Percentiles rank a stretch among this genome's conserved stretches.
Evolutionary conservation across 1,140 invertebrate genomes (phyloP).

Genomic region (Hetaerina americana): DNA sequence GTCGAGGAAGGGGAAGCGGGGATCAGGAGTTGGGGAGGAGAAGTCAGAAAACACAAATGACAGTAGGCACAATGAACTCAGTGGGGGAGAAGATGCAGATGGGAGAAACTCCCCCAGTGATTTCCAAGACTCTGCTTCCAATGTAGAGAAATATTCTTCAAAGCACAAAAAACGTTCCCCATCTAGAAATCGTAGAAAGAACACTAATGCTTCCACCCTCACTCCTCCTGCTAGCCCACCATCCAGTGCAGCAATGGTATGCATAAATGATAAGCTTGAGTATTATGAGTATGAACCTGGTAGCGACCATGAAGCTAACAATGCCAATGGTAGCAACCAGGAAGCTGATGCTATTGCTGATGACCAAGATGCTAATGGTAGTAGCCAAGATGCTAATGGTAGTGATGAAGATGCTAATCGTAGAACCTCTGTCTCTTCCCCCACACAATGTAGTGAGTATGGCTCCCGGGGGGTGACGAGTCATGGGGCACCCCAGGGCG

Average conservation of each 20-base stretch:
- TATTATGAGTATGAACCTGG: slow-evolving; percentile 26
- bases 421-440: not conserved
- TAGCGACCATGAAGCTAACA: slow-evolving; percentile 4
- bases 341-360: slow-evolving; percentile 5
- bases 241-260: slow-evolving; percentile 17
- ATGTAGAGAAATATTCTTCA: not conserved
- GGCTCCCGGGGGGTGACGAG: slow-evolving; percentile 3
- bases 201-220: not conserved
- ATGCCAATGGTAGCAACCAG: slow-evolving; percentile 21
- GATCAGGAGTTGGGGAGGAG: not conserved
- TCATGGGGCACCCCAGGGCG: slow-evolving; percentile 17
- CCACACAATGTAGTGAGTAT: slow-evolving; percentile 3
- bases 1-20: not conserved
- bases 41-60: not conserved
- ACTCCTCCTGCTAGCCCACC: not conserved
- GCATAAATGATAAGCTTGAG: slow-evolving; percentile 29
- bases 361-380: slow-evolving; percentile 13
- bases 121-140: not conserved
- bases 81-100: not conserved
- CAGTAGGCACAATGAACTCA: not conserved
- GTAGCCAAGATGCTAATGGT: not conserved
- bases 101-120: not conserved
- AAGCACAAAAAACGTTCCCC: not conserved
- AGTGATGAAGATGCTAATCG: slow-evolving; percentile 1
- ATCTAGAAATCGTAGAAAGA: not conserved